phyloP scores from a whole-genome alignment of 2,888 invertebrate genomes.

The Nephrotoma guestfalica region DNA sequence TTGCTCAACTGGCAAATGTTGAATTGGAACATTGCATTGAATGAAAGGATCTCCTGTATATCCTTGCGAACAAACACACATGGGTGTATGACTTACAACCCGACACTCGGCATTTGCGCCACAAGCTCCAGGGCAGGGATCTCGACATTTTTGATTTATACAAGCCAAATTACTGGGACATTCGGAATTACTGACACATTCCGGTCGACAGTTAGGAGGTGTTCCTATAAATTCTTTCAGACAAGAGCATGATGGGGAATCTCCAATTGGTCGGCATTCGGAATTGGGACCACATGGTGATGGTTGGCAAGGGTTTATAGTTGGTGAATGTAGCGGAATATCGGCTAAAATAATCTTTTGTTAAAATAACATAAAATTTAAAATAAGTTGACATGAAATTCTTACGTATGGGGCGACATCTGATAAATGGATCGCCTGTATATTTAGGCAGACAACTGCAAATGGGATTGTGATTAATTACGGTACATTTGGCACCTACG shows the following conservation, averaged over 20 bases:
- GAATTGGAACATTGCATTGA: constrained; percentile 8
- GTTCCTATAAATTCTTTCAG: constrained; percentile 46
- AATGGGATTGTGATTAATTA: constrained; percentile 63
- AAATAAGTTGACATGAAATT: background rate
- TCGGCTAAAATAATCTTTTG: constrained; percentile 18
- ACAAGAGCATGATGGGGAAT: constrained; percentile 60
- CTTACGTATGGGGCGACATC: constrained; percentile 49
- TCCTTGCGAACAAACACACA: constrained; percentile 50
- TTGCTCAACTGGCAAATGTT: constrained; percentile 25
- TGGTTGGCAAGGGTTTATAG: constrained; percentile 33
- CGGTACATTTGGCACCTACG: constrained; percentile 50
- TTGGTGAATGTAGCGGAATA: constrained; percentile 16
- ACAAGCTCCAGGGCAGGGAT: constrained; percentile 60
- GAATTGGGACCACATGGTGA: constrained; percentile 40
- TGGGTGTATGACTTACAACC: constrained; percentile 62
- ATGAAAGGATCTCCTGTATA: constrained; percentile 29
- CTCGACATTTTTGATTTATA: constrained; percentile 55
- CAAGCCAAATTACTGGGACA: constrained; percentile 54
- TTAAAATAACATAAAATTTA: background rate
- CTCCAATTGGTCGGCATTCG: constrained; percentile 39
- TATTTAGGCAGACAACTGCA: constrained; percentile 55
- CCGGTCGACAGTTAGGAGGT: constrained; percentile 56
- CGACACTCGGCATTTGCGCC: constrained; percentile 57
- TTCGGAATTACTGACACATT: constrained; percentile 63
- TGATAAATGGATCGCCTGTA: constrained; percentile 60